Evolutionary conservation across 2,888 invertebrate genomes (phyloP), one percentile per base, ranked within the genome.

Genomic region (Achlya flavicornis): DNA sequence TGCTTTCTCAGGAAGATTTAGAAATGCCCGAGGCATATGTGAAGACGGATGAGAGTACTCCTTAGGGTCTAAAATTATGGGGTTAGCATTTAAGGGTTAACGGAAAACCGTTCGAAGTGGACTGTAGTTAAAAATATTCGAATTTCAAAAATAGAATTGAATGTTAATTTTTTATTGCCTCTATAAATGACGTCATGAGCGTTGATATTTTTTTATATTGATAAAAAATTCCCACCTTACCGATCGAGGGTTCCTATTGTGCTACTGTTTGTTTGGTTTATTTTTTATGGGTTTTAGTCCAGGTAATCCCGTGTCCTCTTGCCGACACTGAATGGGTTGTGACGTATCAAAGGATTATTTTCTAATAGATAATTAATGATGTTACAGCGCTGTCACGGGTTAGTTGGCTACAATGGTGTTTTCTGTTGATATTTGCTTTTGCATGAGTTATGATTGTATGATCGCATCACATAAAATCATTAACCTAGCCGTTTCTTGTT

Each of bases 351-450:
- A 86, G 92, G 93, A 93, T 93, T 92, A 92, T 84, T 88, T 86
- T 89, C 83, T 92, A 91, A 93, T 92, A 90, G 88, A 88, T 93
- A 92, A 91, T 91, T 93, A 93, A 93, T 92, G 92, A 89, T 90
- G 87, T 84, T 81, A 69, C 74, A 62, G 64, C 62, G 69, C 71
- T 79, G 83, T 80, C 75, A 79, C 68, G 76, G 79, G 81, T 80
- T 79, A 80, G 80, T 76, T 79, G 66, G 66, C 63, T 58, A 67
- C 66, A 66, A 72, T 61, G 59, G 63, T 69, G 67, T 66, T 67
- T 72, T 71, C 71, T 76, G 41, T 76, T 69, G 66, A 70, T 75
- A 72, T 80, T 74, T 71, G 65, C 66, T 74, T 77, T 75, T 72
- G 74, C 67, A 64, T 73, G 69, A 69, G 61, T 66, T 64, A 64